These are phyloP conservation scores for Sphinx pinastri DNA, from an alignment of 2,888 invertebrate genomes.

Conservation along the genomic window DNA sequence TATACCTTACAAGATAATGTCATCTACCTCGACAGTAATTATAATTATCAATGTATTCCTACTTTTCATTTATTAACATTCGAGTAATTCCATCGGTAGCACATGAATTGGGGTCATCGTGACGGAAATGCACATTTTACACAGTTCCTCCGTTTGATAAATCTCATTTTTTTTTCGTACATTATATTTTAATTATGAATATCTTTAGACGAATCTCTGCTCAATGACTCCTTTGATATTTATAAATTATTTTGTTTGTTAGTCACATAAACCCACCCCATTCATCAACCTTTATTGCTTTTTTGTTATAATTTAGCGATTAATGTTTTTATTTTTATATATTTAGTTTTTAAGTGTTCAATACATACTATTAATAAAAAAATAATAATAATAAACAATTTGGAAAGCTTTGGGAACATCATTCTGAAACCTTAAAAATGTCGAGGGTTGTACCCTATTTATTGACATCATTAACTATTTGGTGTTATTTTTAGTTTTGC, in stretches of 20 bases:
- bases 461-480: constrained; percentile 32
- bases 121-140: constrained; percentile 37
- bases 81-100: constrained; percentile 12
- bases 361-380: not conserved
- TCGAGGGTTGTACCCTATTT: too few relatives aligned
- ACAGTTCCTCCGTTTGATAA: not conserved
- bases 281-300: constrained; percentile 42
- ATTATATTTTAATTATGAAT: not conserved
- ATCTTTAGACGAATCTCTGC: constrained; percentile 67
- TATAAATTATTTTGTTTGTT: constrained; percentile 38
- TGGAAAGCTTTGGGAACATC: constrained; percentile 33
- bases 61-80: constrained; percentile 27
- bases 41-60: constrained; percentile 26
- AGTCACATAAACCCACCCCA: constrained; percentile 77
- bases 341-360: constrained; percentile 12
- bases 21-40: constrained; percentile 15
- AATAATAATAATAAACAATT: constrained; percentile 25
- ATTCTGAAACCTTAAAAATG: constrained; percentile 31
- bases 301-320: constrained; percentile 33
- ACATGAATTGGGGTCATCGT: constrained; percentile 15
- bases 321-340: constrained; percentile 19
- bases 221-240: constrained; percentile 50
- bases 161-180: not conserved
- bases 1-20: constrained; percentile 41
- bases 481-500: constrained; percentile 77